Conservation (phyloP, 2,888 invertebrate genomes). For the Drosophila villosipedis region DNA sequence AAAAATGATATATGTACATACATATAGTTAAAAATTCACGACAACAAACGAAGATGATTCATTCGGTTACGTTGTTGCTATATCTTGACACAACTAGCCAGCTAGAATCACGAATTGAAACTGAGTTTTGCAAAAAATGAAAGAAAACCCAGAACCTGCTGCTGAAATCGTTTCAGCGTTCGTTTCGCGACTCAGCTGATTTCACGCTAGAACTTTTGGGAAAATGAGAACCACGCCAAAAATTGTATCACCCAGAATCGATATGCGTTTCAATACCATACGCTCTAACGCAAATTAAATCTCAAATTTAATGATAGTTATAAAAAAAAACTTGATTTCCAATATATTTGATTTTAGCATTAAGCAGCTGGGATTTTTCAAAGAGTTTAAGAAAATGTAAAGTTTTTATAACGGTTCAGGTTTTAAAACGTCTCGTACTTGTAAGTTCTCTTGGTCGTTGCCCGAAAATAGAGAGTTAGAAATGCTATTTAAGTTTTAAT, state of each 20-base stretch:
- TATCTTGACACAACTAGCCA: conserved; percentile 70
- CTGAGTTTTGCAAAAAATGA: conserved; percentile 75
- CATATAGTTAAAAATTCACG: conserved; percentile 48
- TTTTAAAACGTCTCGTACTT: background rate
- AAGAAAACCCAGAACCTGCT: conserved; percentile 77
- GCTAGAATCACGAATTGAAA: conserved; percentile 77
- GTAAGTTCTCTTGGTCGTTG: background rate
- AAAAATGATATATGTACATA: conserved; percentile 31
- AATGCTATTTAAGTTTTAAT: background rate
- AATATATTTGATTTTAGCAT: background rate
- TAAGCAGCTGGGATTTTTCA: background rate
- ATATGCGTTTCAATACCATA: conserved; percentile 26
- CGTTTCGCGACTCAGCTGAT: conserved; percentile 58
- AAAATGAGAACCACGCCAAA: conserved; percentile 24
- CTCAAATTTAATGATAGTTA: conserved; percentile 15
- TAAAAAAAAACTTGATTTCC: background rate
- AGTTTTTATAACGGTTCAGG: no score
- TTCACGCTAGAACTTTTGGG: conserved; percentile 39
- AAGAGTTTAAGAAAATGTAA: background rate
- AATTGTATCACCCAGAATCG: conserved; percentile 4
- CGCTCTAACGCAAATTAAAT: conserved; percentile 1
- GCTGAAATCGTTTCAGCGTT: conserved; percentile 43
- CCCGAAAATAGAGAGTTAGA: no score
- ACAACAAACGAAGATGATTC: conserved; percentile 68
- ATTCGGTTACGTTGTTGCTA: conserved; percentile 55